phyloP scores from a whole-genome alignment of 2,797 vertebrate genomes.

The Muscicapa comitata region DNA sequence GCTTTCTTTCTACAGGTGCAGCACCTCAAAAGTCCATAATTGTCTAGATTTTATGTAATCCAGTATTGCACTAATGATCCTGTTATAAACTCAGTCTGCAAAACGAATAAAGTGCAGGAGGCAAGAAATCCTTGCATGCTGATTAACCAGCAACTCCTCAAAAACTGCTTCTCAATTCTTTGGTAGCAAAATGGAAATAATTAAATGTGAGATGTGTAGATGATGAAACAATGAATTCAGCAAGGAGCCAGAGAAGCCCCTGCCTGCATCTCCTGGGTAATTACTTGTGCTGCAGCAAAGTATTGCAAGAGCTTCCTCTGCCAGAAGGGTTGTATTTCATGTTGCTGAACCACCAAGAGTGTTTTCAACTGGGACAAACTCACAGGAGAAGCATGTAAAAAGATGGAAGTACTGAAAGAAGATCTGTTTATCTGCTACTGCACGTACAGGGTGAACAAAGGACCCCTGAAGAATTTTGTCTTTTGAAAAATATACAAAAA shows the following conservation, averaged over 20 bases:
- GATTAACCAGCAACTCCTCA: background rate
- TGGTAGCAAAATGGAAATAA: constrained; percentile 6
- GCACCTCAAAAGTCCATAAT: background rate
- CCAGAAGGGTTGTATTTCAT: background rate
- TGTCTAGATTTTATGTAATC: background rate
- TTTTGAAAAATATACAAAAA: background rate
- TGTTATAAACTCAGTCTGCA: background rate
- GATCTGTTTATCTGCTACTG: background rate
- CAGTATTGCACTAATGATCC: background rate
- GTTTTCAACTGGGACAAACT: background rate
- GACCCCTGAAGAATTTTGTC: background rate
- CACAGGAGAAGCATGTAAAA: background rate
- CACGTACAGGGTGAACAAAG: background rate
- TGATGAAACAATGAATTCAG: background rate
- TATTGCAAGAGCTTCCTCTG: background rate
- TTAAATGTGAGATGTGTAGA: background rate
- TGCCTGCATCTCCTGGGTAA: background rate
- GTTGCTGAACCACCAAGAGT: background rate
- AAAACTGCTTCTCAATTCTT: constrained; percentile 9
- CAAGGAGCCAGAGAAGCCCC: constrained; percentile 1
- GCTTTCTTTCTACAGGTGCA: background rate
- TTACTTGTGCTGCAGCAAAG: background rate
- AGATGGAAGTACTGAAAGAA: background rate
- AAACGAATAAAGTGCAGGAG: background rate
- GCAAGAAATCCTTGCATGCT: background rate